A percentile compares a stretch with the other conserved stretches of the same genome.
phyloP scores from a whole-genome alignment of 2,888 invertebrate genomes.

The Microdon myrmicae region DNA sequence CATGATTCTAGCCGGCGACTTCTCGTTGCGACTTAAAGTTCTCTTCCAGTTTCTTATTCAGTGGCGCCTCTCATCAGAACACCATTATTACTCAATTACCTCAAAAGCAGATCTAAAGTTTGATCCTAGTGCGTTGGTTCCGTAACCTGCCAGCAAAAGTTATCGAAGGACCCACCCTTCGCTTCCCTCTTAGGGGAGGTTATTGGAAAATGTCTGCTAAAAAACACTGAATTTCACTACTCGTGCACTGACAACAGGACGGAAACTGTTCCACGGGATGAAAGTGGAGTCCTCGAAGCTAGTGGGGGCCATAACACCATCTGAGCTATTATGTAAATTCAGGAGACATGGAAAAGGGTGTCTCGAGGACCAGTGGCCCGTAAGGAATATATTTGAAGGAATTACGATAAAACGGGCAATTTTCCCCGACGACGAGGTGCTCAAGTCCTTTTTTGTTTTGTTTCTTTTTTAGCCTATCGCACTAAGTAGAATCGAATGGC shows the following conservation, averaged over 20 bases:
- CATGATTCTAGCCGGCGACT: background rate
- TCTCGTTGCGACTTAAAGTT: no score
- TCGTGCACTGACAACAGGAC: conserved; percentile 4
- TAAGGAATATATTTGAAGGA: conserved; percentile 27
- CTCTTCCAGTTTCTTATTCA: background rate
- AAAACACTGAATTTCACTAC: conserved; percentile 47
- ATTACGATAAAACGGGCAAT: conserved; percentile 27
- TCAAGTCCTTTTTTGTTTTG: background rate
- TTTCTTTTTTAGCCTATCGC: conserved; percentile 10
- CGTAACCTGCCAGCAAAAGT: conserved; percentile 23
- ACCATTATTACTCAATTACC: conserved; percentile 53
- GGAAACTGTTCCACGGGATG: conserved; percentile 9
- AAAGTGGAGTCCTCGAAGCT: conserved; percentile 27
- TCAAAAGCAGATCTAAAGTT: conserved; percentile 51
- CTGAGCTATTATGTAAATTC: conserved; percentile 48
- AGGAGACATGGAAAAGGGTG: conserved; percentile 32
- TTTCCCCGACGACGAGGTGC: conserved; percentile 29
- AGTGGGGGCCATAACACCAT: conserved; percentile 40
- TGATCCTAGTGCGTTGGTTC: conserved; percentile 33
- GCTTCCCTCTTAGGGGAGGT: background rate
- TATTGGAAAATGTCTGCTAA: conserved; percentile 11
- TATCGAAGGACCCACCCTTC: conserved; percentile 17
- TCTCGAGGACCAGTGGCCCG: conserved; percentile 27
- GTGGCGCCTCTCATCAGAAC: conserved; percentile 5
- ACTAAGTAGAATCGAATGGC: conserved; percentile 6